Percentiles rank a stretch among this genome's conserved stretches.
These are phyloP conservation scores for Mya arenaria DNA, from an alignment of 1,140 invertebrate species.

Conservation along the genomic window DNA sequence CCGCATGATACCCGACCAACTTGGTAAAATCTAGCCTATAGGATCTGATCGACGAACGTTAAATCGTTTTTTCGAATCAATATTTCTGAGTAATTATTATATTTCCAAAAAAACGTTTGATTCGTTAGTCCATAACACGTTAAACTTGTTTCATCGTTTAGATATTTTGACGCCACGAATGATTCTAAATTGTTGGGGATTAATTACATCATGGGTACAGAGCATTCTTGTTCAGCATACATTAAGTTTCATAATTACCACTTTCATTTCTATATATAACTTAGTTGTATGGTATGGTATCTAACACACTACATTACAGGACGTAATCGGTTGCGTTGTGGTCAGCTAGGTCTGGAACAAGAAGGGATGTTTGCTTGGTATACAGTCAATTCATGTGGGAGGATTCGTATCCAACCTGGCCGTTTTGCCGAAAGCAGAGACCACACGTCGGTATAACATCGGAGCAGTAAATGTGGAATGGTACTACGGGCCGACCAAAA, in stretches of 20 bases:
- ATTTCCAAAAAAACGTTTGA: not conserved
- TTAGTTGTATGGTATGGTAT: not conserved
- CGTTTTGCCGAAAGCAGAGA: not conserved
- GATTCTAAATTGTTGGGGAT: not conserved
- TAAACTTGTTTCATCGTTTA: not conserved
- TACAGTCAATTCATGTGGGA: not conserved
- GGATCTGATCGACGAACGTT: not conserved
- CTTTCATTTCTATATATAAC: not conserved
- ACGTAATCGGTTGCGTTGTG: not conserved
- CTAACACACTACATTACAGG: not conserved
- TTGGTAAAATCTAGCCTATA: constrained; percentile 47
- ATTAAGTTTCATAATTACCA: not conserved
- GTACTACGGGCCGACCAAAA: constrained; percentile 63
- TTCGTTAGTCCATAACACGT: not conserved
- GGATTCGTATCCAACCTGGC: not conserved
- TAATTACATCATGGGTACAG: too few species aligned
- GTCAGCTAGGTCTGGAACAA: not conserved
- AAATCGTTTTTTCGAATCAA: not conserved
- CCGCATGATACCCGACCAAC: constrained; percentile 65
- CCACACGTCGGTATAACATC: constrained; percentile 60
- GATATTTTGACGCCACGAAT: not conserved
- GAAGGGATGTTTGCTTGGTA: not conserved
- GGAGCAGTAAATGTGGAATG: constrained; percentile 66
- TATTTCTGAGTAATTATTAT: not conserved
- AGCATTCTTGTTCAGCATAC: not conserved